These are phyloP conservation scores for Conger conger DNA, from an alignment of 2,113 vertebrate genomes.

Conservation along the genomic window DNA sequence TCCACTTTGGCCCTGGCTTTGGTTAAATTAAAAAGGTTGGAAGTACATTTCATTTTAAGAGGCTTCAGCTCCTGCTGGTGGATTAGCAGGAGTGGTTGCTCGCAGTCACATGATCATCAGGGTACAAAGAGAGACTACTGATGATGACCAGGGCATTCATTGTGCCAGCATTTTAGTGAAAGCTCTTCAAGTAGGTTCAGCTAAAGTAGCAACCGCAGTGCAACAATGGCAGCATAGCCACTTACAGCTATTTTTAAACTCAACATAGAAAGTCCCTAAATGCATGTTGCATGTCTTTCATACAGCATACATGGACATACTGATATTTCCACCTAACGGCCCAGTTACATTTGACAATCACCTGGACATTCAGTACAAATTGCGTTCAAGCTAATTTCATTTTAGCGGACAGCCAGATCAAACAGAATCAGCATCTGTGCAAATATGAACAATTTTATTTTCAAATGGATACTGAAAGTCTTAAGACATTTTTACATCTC, in stretches of 20 bases:
- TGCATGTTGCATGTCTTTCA: not conserved
- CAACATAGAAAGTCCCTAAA: not conserved
- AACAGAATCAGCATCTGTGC: not conserved
- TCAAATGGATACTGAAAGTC: not conserved
- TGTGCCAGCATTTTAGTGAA: not conserved
- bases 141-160: not conserved
- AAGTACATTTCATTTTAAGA: no score
- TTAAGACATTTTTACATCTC: no score
- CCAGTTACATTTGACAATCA: not conserved
- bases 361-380: not conserved
- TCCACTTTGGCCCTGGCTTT: no score
- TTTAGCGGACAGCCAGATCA: not conserved
- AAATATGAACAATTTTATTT: not conserved
- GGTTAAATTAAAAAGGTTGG: no score
- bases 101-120: no score
- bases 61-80: no score
- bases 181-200: not conserved
- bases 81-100: no score
- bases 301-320: not conserved
- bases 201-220: no score
- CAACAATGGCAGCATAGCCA: no score
- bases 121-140: no score
- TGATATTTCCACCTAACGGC: not conserved
- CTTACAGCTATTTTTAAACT: not conserved
- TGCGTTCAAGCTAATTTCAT: not conserved